Evolutionary conservation across 2,888 invertebrate genomes (phyloP), one percentile per base, ranked within the genome.

Genomic region (Lepidochrysops patricia): DNA sequence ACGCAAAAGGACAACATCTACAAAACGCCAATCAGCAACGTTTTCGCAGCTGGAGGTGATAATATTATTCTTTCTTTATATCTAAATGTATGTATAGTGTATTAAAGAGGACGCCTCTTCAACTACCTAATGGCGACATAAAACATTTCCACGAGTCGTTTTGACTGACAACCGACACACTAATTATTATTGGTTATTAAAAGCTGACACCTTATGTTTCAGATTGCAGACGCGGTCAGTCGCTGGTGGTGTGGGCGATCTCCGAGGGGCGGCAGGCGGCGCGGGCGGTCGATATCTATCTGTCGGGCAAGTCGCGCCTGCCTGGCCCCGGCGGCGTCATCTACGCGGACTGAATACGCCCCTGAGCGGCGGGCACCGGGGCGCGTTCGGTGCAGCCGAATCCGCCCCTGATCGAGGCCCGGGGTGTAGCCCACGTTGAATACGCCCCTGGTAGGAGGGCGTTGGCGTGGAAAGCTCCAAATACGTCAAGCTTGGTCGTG

Each of bases 221-320:
- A 97, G 99, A 99, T 91, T 99, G 99, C 80, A 95, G 98, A 34
- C 93, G 99, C 70, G 99, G 99, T n/a, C 99, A 99, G 79, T 98
- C 98, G 0, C 90, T 99, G 61, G 98, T 99, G 3, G 99, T 99
- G 6, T 99, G 98, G 97, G 99, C 99, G 19, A 99, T 99, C 66
- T 92, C 96, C 0, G 99, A 99, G 82, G 99, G 99, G 1, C 92
- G 99, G n/a, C 98, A 98, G 84, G 98, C 98, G 6, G 99, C 99
- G 12, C 91, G 98, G 49, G 96, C 97, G 70, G 94, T 99, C 1
- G 99, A 99, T 80, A 90, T 94, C 59, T 95, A 92, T 82, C 92
- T 99, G 13, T 93, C 93, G 72, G 92, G 92, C n/a, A 69, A 73
- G 58, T 96, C 98, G 4, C 92, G 93, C 4, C 91, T 99, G 60